Base-by-base conservation (phyloP, 1,140 invertebrate species). In the Glossosoma conforme region DNA sequence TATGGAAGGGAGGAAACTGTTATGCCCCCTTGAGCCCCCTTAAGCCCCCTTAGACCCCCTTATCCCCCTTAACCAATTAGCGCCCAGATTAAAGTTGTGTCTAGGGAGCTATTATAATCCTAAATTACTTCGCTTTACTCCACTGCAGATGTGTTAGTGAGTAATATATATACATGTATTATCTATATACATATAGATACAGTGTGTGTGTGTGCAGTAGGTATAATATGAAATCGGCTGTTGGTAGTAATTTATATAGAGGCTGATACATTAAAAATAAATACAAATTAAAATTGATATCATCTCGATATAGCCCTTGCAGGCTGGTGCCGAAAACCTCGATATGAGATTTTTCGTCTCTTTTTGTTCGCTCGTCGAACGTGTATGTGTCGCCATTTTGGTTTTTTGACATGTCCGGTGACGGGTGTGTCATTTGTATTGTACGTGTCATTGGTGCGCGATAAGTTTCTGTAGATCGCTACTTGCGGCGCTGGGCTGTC, bases 31-130 rank as follows among this genome's bases (percentile, higher is more conserved):
- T n/a, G n/a, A n/a, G n/a, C n/a, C n/a, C n/a, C n/a, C n/a, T n/a
- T n/a, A n/a, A n/a, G n/a, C n/a, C n/a, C n/a, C n/a, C n/a, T n/a
- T n/a, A n/a, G n/a, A n/a, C n/a, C n/a, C n/a, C n/a, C n/a, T n/a
- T n/a, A n/a, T n/a, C n/a, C n/a, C 37, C 43, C 54, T 43, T 47
- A 53, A 44, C 56, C 56, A 58, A 58, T 58, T 58, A 58, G 56
- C 51, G 56, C 56, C 49, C 56, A 58, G 56, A 58, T 58, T 58
- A 58, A 58, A 58, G 44, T 58, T 58, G 56, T 58, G 54, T 54
- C 56, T 45, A 37, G 56, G 56, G 56, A 58, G 46, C 56, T 54
- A 58, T 58, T 58, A 58, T 58, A 47, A 46, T 58, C 56, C 43
- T 54, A 54, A 58, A 58, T 54, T 33, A 37, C 44, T 45, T 20